Percentiles rank a stretch among this genome's conserved stretches.
Evolutionary conservation across 2,113 vertebrate genomes (phyloP).

Genomic region (Entomyzon cyanotis): DNA sequence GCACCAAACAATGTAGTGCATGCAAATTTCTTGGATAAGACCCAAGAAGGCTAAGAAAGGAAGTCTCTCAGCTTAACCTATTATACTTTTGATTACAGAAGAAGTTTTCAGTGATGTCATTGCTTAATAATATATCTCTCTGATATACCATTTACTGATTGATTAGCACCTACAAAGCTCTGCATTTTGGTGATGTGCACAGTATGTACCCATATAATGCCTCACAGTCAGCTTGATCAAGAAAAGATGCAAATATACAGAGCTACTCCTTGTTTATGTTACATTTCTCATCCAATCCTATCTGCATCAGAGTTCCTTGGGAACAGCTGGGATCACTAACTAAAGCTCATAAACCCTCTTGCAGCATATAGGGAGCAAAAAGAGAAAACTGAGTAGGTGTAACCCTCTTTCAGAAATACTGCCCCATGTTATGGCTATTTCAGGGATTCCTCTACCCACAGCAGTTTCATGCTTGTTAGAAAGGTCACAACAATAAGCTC

Average conservation of each 20-base stretch:
- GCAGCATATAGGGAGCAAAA: constrained; percentile 20
- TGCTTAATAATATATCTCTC: not conserved
- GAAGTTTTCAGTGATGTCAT: not conserved
- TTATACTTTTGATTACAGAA: not conserved
- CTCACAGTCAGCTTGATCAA: not conserved
- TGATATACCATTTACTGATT: not conserved
- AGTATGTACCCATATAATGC: not conserved
- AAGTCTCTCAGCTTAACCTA: not conserved
- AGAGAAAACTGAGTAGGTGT: constrained; percentile 40
- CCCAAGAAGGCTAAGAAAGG: not conserved
- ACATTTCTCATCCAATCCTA: not conserved
- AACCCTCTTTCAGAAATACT: constrained; percentile 58
- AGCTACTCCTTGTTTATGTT: not conserved
- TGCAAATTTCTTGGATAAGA: not conserved
- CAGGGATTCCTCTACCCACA: constrained; percentile 37
- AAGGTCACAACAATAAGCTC: constrained; percentile 50
- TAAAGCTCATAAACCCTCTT: constrained; percentile 14
- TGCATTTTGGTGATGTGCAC: not conserved
- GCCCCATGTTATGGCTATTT: constrained; percentile 26
- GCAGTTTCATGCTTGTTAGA: constrained; percentile 64
- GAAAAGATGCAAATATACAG: not conserved
- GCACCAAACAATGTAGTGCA: not conserved
- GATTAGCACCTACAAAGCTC: not conserved
- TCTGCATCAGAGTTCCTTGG: not conserved
- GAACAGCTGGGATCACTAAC: constrained; percentile 37